Base-by-base conservation (phyloP, 1,140 invertebrate species). In the Drosophila gunungcola region DNA sequence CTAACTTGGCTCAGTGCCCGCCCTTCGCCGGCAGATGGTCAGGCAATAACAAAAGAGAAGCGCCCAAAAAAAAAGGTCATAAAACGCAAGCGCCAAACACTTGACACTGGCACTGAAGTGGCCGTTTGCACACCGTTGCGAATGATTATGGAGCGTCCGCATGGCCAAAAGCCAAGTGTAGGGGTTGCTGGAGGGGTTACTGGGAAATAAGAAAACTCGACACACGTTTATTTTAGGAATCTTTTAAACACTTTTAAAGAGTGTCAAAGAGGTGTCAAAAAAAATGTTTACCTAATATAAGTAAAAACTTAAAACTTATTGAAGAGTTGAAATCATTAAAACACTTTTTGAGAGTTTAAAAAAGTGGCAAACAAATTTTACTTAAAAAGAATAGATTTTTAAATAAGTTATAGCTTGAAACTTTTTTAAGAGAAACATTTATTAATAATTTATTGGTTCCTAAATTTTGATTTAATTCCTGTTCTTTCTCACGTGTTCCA, bases 61-160 rank as follows among this genome's bases (percentile, higher is more conserved):
- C 10, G n/a, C n/a, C 42, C 41, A 36, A 61, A 51, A 56, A 68
- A 58, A 45, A 52, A 27, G 46, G 49, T 43, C 41, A 86, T 88
- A 79, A 88, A 86, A 83, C 58, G 65, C 82, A 76, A 76, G 65
- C 65, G 60, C 53, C 74, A 82, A 79, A 60, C 64, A 78, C 83
- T 86, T 89, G 83, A 86, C 83, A 89, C 75, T 86, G 72, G 67
- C 60, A 70, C 32, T 78, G 46, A 82, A 86, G 82, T 88, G 82
- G 58, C 65, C 78, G 64, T 78, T 75, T 83, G 83, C 83, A 86
- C 79, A 88, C 70, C 82, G 78, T 86, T 82, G 32, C 55, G 45
- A 75, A 82, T 84, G 80, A 83, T 75, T 75, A 75, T 84, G 75
- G 55, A 69, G 75, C 60, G 73, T 61, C 82, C 52, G 54, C 57